These are phyloP conservation scores for Numenius phaeopus DNA, from an alignment of 2,797 vertebrate genomes.

Conservation along the genomic window DNA sequence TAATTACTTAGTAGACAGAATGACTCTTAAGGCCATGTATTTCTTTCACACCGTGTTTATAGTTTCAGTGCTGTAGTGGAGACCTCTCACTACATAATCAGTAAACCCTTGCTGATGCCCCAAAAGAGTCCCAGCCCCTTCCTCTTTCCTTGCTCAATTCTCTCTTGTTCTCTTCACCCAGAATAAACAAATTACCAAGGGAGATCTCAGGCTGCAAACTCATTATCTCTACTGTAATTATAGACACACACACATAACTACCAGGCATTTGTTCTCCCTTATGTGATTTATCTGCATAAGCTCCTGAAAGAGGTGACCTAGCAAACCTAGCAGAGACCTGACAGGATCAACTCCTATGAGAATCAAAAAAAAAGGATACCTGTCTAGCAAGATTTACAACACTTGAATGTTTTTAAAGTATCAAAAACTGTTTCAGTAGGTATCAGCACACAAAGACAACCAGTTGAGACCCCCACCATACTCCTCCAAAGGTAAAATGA, in stretches of 20 bases:
- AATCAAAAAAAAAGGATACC: neutral
- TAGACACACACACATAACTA: neutral
- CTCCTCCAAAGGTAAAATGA: neutral
- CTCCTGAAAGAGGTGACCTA: neutral
- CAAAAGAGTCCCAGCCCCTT: neutral
- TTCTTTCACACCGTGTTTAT: neutral
- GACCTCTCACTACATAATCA: neutral
- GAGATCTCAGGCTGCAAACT: neutral
- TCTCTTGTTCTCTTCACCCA: neutral
- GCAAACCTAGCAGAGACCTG: neutral
- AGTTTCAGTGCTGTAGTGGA: neutral
- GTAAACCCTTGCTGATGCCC: neutral
- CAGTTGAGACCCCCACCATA: neutral
- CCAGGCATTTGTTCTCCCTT: neutral
- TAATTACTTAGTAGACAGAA: neutral
- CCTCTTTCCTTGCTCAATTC: neutral
- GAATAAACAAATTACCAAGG: neutral
- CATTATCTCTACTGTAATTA: constrained; percentile 34
- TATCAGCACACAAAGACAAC: neutral
- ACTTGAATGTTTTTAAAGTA: neutral
- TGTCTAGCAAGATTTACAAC: neutral
- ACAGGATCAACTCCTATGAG: neutral
- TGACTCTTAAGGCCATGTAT: neutral
- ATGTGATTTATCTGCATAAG: neutral
- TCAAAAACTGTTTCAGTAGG: neutral